phyloP scores from a whole-genome alignment of 2,113 vertebrate species.

The Microtus oregoni region DNA sequence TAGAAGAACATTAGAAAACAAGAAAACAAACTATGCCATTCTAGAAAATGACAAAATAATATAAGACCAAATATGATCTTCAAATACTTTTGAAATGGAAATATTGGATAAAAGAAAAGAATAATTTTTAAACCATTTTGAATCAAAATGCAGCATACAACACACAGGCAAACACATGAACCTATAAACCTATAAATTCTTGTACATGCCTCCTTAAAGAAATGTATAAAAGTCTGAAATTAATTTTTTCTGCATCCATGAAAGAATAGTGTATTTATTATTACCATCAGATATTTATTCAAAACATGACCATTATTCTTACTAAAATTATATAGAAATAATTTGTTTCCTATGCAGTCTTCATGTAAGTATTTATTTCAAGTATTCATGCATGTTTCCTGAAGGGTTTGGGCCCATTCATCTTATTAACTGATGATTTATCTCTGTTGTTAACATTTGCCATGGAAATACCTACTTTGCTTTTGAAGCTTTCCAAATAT shows the following conservation, averaged over 20 bases:
- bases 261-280: not conserved
- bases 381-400: constrained; percentile 39
- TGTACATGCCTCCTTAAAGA: not conserved
- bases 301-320: constrained; percentile 15
- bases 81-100: constrained; percentile 44
- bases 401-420: not conserved
- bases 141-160: not conserved
- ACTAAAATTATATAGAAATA: constrained; percentile 1
- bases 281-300: constrained; percentile 26
- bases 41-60: not conserved
- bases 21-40: not conserved
- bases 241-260: not conserved
- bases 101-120: not conserved
- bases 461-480: not conserved
- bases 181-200: not conserved
- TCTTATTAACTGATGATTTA: not conserved
- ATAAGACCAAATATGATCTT: not conserved
- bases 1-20: not conserved
- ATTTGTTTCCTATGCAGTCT: not conserved
- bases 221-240: not conserved
- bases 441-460: constrained; percentile 17
- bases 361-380: constrained; percentile 18
- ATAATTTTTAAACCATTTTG: constrained; percentile 23
- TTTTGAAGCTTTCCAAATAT: not conserved
- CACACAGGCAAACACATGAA: not conserved